Conservation (phyloP, 2,797 vertebrate species). For the Enteromius viviparus region DNA sequence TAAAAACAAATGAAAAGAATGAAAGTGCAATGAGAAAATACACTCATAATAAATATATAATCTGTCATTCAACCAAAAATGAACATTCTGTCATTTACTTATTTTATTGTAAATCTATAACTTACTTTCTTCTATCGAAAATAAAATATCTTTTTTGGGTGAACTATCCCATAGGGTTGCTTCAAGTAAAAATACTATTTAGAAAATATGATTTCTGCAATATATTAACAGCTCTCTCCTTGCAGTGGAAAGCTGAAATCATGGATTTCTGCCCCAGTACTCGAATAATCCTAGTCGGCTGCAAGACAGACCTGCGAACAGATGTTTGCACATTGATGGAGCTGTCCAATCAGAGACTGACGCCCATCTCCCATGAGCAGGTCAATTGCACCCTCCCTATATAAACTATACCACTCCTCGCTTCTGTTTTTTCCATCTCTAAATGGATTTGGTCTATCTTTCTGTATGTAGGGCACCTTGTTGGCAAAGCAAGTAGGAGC, state of each 20-base stretch:
- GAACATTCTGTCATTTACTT: neutral
- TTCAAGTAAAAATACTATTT: neutral
- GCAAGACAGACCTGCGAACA: conserved; percentile 91
- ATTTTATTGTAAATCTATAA: neutral
- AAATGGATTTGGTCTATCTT: neutral
- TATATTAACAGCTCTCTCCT: conserved; percentile 28
- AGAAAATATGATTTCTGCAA: neutral
- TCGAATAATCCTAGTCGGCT: conserved; percentile 90
- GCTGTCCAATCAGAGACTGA: conserved; percentile 92
- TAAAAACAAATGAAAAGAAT: neutral
- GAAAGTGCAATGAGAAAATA: neutral
- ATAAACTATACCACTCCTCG: neutral
- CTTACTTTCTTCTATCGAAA: neutral
- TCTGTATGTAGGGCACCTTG: conserved; percentile 79
- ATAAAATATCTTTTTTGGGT: neutral
- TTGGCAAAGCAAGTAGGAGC: conserved; percentile 90
- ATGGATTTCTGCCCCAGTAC: conserved; percentile 92
- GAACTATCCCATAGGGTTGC: neutral
- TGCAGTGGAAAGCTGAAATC: conserved; percentile 94
- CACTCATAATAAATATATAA: neutral
- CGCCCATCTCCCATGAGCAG: conserved; percentile 91
- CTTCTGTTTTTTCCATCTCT: neutral
- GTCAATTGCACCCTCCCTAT: conserved; percentile 58
- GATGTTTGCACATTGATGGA: conserved; percentile 93
- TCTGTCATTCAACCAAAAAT: neutral